Conservation (phyloP, 2,113 vertebrate genomes). For the Thamnophis sirtalis region DNA sequence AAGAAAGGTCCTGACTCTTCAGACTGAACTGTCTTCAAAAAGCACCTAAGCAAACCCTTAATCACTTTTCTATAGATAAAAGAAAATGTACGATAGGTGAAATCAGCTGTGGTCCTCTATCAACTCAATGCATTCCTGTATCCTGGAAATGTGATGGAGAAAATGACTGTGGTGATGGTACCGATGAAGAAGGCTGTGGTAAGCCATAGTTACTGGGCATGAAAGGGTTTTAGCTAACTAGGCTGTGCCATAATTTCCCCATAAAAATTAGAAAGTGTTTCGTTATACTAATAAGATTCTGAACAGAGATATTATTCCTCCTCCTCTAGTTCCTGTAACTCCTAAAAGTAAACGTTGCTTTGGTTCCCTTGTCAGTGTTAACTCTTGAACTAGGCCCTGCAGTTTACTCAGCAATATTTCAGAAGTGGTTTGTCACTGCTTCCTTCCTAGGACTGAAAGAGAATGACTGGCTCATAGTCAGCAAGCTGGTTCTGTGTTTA, state of each 20-base stretch:
- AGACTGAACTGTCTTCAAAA: not conserved
- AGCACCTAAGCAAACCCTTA: not conserved
- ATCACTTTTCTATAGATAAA: constrained; percentile 74
- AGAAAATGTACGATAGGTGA: constrained; percentile 89
- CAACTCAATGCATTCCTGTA: constrained; percentile 88
- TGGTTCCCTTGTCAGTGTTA: not conserved
- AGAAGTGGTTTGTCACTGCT: not conserved
- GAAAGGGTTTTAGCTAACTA: constrained; percentile 17
- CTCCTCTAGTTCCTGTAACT: not conserved
- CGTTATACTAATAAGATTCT: not conserved
- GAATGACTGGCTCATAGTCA: not conserved
- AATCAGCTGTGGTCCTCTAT: constrained; percentile 87
- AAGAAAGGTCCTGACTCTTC: not conserved
- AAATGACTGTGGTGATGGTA: constrained; percentile 90
- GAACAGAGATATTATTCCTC: not conserved
- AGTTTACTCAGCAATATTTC: not conserved
- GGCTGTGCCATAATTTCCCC: not conserved
- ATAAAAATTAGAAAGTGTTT: not conserved
- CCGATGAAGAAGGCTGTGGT: constrained; percentile 95
- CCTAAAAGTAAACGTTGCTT: not conserved
- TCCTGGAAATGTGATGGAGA: constrained; percentile 97
- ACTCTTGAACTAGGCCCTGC: not conserved
- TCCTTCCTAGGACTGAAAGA: not conserved
- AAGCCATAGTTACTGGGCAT: constrained; percentile 52
- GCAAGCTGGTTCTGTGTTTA: not conserved